Base-by-base conservation (phyloP, 2,797 vertebrate genomes). In the Oreochromis grahami region DNA sequence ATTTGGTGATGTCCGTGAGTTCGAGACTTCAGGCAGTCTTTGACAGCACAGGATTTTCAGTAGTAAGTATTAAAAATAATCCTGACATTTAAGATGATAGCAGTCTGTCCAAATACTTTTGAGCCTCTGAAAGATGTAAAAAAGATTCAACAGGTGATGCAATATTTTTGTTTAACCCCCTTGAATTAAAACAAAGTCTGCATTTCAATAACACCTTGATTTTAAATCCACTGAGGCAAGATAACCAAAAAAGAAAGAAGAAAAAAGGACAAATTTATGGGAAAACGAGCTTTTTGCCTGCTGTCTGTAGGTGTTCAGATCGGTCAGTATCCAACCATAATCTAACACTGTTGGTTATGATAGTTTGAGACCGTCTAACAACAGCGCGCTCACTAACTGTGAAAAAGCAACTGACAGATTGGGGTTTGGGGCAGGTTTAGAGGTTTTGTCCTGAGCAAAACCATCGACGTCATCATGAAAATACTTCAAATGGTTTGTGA, bases 1-100 rank as follows among this genome's bases (percentile, higher is more conserved):
- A 3, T 7, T 1, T 19, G 9, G 0, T 19, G 41, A 70, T 11
- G 65, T 70, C 41, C 0, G 15, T 29, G 41, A 1, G 14, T 2
- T 70, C 0, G 6, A 70, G 41, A 70, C 65, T 17, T 26, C 38
- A 26, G 65, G 21, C 38, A 4, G 38, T 70, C n/a, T 26, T 7
- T 0, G 5, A 68, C 36, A 8, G 36, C 63, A 14, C 36, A 41
- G n/a, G n/a, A 1, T 41, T 7, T 50, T 45, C 1, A 17, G 21
- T 9, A 3, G 26, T 26, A 43, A 43, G 38, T 19, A 70, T 70
- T 26, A 3, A 45, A 48, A 48, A 72, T 5, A 48, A 29, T 1
- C 15, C 14, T 0, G 0, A 26, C 41, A 70, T 45, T 70, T 70
- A 70, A 17, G 17, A 70, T 26, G 2, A 26, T 14, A 15, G 21